Conservation (phyloP, 2,797 vertebrate species). For the Pogonophryne albipinna region DNA sequence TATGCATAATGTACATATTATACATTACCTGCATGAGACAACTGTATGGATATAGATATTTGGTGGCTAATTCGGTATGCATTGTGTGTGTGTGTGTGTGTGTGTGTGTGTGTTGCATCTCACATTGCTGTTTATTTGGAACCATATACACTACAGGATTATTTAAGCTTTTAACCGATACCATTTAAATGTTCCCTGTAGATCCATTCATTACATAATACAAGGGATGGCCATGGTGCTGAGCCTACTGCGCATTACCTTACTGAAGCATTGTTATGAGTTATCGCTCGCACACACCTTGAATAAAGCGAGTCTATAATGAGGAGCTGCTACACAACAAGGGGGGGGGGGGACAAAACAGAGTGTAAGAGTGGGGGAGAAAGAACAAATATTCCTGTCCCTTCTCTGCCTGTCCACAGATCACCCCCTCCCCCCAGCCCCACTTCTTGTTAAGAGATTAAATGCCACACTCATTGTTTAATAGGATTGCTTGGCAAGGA, state of each 20-base stretch:
- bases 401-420: conserved; percentile 40
- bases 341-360: conserved; percentile 30
- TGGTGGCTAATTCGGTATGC: not conserved
- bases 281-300: conserved; percentile 54
- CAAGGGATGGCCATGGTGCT: conserved; percentile 8
- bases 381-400: conserved; percentile 41
- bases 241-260: conserved; percentile 27
- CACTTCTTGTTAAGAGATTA: conserved; percentile 71
- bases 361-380: conserved; percentile 30
- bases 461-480: conserved; percentile 73
- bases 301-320: conserved; percentile 56
- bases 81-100: not conserved
- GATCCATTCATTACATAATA: conserved; percentile 25
- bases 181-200: conserved; percentile 26
- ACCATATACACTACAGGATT: conserved; percentile 18
- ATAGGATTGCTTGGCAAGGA: conserved; percentile 79
- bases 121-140: conserved; percentile 13
- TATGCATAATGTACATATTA: not conserved
- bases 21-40: not conserved
- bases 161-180: conserved; percentile 33
- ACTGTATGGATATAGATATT: not conserved
- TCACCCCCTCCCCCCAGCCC: not conserved
- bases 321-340: conserved; percentile 43
- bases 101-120: not conserved
- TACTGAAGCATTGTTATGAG: conserved; percentile 31